Percentiles rank a stretch among this genome's conserved stretches.
Evolutionary conservation across 2,113 vertebrate genomes (phyloP).

Genomic region (Phaetusa simplex): DNA sequence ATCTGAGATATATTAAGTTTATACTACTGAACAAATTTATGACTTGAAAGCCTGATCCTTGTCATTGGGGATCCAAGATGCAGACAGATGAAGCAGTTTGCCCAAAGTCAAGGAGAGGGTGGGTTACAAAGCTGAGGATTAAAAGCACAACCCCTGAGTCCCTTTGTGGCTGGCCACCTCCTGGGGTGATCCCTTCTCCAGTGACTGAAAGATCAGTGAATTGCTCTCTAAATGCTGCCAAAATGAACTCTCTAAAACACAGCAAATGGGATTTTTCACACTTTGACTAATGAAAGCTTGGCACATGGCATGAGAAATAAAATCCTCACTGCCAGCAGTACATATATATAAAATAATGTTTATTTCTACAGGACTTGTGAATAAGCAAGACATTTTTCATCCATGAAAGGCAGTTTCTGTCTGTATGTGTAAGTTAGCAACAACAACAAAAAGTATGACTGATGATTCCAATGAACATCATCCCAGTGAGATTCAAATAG

Average conservation of each 20-base stretch:
- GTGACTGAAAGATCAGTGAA: not conserved
- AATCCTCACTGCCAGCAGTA: slow-evolving; percentile 26
- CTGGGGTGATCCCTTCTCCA: not conserved
- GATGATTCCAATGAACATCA: slow-evolving; percentile 5
- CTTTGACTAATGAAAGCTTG: slow-evolving; percentile 64
- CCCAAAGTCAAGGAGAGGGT: not conserved
- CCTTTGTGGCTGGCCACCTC: not conserved
- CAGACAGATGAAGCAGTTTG: slow-evolving; percentile 8
- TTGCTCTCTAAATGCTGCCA: slow-evolving; percentile 21
- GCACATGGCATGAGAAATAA: slow-evolving; percentile 47
- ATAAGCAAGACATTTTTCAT: slow-evolving; percentile 65
- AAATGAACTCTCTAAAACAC: not conserved
- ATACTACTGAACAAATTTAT: slow-evolving; percentile 47
- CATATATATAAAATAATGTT: slow-evolving; percentile 45
- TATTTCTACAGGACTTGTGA: slow-evolving; percentile 49
- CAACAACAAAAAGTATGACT: slow-evolving; percentile 24
- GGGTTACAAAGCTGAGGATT: not conserved
- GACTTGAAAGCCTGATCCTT: slow-evolving; percentile 40
- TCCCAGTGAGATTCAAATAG: not conserved
- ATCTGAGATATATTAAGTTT: slow-evolving; percentile 32
- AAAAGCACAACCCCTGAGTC: not conserved
- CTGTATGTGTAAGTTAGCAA: slow-evolving; percentile 23
- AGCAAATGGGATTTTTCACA: slow-evolving; percentile 61
- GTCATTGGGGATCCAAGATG: slow-evolving; percentile 4
- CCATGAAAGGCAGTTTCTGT: slow-evolving; percentile 52